Percentiles rank a stretch among this genome's conserved stretches.
Evolutionary conservation across 2,113 vertebrate genomes (phyloP).

Genomic region (Triplophysa tibetana): DNA sequence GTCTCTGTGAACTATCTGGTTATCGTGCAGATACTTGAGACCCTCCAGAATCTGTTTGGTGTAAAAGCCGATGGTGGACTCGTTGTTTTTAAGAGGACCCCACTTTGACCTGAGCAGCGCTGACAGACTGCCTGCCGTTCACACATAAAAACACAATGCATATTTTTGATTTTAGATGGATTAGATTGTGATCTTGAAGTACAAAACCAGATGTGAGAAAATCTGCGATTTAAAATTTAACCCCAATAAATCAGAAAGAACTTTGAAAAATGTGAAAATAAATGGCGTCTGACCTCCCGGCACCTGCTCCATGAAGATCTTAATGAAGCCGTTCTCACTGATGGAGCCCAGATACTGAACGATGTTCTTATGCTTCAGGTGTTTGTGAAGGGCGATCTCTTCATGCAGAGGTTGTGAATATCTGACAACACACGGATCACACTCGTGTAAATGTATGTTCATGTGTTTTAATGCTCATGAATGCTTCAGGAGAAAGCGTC

Average conservation of each 20-base stretch:
- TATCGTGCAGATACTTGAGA: conserved; percentile 96
- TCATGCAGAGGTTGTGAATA: conserved; percentile 97
- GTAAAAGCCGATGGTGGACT: conserved; percentile 97
- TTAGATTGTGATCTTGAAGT: neutral
- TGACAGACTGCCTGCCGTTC: conserved; percentile 88
- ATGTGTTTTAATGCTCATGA: no score
- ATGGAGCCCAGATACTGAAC: conserved; percentile 97
- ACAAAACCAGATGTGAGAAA: neutral
- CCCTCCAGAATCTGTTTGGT: conserved; percentile 98
- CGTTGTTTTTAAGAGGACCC: conserved; percentile 97
- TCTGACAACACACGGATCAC: conserved; percentile 63
- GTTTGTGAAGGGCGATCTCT: conserved; percentile 97
- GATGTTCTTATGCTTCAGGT: conserved; percentile 98
- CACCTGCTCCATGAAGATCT: conserved; percentile 99
- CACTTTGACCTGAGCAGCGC: conserved; percentile 96
- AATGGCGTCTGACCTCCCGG: conserved; percentile 85
- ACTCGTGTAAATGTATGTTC: conserved; percentile 33
- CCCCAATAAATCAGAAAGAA: neutral
- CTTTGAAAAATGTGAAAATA: no score
- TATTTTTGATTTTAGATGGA: neutral
- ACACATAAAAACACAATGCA: conserved; percentile 11
- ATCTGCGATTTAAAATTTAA: neutral
- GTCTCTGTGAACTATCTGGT: conserved; percentile 97
- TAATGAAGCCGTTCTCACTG: conserved; percentile 97
- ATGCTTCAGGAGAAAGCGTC: neutral